Evolutionary conservation across 2,888 invertebrate species (phyloP).

Genomic region (Listrodromus nycthemerus): DNA sequence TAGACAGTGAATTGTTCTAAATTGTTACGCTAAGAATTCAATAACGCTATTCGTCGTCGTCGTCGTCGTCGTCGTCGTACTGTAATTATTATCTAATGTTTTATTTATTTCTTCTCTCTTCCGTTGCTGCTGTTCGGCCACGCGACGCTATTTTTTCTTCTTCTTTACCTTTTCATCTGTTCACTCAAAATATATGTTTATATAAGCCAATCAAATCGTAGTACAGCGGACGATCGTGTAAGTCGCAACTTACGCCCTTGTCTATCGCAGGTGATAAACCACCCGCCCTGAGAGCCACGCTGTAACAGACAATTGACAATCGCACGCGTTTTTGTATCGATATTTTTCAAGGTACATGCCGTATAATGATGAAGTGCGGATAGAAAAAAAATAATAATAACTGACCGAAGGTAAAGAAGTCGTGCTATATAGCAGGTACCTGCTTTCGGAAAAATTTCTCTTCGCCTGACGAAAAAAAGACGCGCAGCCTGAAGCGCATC

Average conservation of each 20-base stretch:
- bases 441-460: constrained; percentile 37
- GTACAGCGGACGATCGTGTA: no score
- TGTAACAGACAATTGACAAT: constrained; percentile 69
- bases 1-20: constrained; percentile 37
- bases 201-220: constrained; percentile 7
- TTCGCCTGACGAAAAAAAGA: background rate
- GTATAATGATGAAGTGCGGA: background rate
- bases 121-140: background rate
- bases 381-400: background rate
- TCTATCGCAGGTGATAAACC: constrained; percentile 11
- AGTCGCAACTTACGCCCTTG: background rate
- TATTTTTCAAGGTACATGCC: constrained; percentile 13
- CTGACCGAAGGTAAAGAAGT: constrained; percentile 25
- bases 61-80: constrained; percentile 33
- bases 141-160: background rate
- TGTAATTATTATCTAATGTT: constrained; percentile 18
- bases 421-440: constrained; percentile 63
- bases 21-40: constrained; percentile 43
- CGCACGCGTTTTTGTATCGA: constrained; percentile 64
- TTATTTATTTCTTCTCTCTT: background rate
- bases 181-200: background rate
- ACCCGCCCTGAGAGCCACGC: constrained; percentile 30
- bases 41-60: constrained; percentile 49
- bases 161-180: background rate
- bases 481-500: background rate